phyloP scores from a whole-genome alignment of 2,797 vertebrate genomes.

The Muscicapa striata region DNA sequence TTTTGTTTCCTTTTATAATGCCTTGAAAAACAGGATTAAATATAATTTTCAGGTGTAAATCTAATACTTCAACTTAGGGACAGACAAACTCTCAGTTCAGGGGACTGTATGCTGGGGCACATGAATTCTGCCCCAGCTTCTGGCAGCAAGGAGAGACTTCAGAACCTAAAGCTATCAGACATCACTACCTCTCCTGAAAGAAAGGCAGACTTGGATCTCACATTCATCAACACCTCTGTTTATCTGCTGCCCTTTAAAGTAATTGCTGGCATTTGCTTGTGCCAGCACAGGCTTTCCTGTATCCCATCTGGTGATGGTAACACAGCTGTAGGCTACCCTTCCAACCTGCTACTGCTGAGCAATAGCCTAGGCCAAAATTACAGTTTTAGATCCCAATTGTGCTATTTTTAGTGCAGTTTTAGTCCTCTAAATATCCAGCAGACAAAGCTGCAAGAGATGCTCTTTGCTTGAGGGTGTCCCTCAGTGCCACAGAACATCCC shows the following conservation, averaged over 20 bases:
- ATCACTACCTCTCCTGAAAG: not conserved
- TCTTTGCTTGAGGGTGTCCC: not conserved
- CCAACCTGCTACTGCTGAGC: not conserved
- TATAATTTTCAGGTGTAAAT: not conserved
- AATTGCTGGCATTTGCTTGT: accelerated
- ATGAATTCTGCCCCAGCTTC: not conserved
- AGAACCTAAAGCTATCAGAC: not conserved
- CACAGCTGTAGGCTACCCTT: not conserved
- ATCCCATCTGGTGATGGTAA: not conserved
- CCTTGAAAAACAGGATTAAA: not conserved
- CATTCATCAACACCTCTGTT: not conserved
- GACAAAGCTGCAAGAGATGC: not conserved
- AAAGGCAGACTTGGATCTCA: not conserved
- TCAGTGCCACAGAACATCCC: not conserved
- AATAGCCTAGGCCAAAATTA: not conserved
- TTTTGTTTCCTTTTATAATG: not conserved
- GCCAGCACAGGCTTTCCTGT: not conserved
- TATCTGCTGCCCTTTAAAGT: not conserved
- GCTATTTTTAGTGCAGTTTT: not conserved
- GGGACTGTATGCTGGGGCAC: accelerated
- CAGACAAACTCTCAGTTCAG: not conserved
- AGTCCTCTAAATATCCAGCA: not conserved
- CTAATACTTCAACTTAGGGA: not conserved
- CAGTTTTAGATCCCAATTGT: not conserved
- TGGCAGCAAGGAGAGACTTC: not conserved